Base-by-base conservation (phyloP, 2,797 vertebrate genomes). In the Phoxinus dragarum region DNA sequence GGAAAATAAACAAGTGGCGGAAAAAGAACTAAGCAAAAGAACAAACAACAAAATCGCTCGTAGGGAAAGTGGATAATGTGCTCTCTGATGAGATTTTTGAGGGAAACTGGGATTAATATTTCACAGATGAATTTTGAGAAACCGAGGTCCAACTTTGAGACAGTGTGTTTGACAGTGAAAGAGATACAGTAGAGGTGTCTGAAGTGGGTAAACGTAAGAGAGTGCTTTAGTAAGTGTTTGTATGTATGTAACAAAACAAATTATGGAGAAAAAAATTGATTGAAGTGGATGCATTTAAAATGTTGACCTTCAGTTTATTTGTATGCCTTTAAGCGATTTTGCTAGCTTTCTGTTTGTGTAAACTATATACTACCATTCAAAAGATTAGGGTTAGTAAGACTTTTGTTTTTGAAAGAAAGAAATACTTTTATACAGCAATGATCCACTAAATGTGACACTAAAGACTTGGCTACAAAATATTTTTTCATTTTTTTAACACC, bases 41-140 rank as follows among this genome's bases (percentile, higher is more conserved):
- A 84, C 34, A 27, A 84, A 61, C 49, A 52, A 23, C 1, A 2
- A 67, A 80, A 80, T n/a, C 19, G 10, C 59, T 84, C 21, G n/a
- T 59, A 59, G n/a, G n/a, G 38, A 38, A 71, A 71, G 75, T 78
- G 40, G 52, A 52, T 84, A 34, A 68, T 10, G 7, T 7, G 14
- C 38, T 36, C n/a, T 78, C 66, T 69, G 64, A 71, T 56, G 82
- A 66, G 47, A 68, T 36, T 83, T 49, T 8, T 54, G 9, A 49
- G 6, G 73, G 36, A 67, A 84, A 47, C 44, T 23, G 19, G 82
- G 49, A 77, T 84, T 69, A 59, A 84, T 69, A 77, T 69, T 84
- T 56, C n/a, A 69, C 17, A 56, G 42, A 67, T 67, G 19, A 68
- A 56, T 69, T 11, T 68, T 44, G 34, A 21, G 73, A 54, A 34